Conservation (phyloP, 2,888 invertebrate genomes). For the Philereme vetulata region DNA sequence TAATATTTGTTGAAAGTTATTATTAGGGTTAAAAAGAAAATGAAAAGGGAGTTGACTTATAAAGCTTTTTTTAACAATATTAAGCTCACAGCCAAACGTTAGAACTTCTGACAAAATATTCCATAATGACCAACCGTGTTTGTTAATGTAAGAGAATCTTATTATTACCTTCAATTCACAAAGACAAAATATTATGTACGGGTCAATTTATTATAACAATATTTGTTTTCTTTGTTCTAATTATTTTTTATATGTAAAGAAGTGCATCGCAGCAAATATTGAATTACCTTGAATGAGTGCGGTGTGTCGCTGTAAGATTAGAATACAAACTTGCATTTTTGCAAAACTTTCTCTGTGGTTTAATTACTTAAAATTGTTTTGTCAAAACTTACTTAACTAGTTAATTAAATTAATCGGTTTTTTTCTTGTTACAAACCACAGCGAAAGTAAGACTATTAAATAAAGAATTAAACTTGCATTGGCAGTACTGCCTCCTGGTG, state of each 20-base stretch:
- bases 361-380: conserved; percentile 32
- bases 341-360: conserved; percentile 62
- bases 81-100: conserved; percentile 1
- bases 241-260: conserved; percentile 8
- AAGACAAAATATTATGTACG: conserved; percentile 17
- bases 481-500: conserved; percentile 68
- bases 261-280: conserved; percentile 24
- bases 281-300: conserved; percentile 44
- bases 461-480: conserved; percentile 54
- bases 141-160: conserved; percentile 15
- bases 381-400: conserved; percentile 17
- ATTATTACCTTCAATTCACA: conserved; percentile 16
- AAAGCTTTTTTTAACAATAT: not conserved
- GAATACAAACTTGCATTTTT: conserved; percentile 30
- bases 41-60: not conserved
- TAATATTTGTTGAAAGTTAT: conserved; percentile 1
- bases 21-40: conserved; percentile 5
- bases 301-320: conserved; percentile 35
- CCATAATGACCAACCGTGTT: conserved; percentile 16
- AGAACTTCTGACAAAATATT: conserved; percentile 10
- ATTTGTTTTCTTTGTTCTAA: conserved; percentile 19
- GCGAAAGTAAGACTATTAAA: conserved; percentile 50
- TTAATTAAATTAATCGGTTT: conserved; percentile 34
- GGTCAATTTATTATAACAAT: conserved; percentile 13
- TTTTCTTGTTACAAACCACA: conserved; percentile 51